Evolutionary conservation across 2,797 vertebrate species (phyloP), one percentile per base, ranked within the genome.

Genomic region (Anguilla marmorata): DNA sequence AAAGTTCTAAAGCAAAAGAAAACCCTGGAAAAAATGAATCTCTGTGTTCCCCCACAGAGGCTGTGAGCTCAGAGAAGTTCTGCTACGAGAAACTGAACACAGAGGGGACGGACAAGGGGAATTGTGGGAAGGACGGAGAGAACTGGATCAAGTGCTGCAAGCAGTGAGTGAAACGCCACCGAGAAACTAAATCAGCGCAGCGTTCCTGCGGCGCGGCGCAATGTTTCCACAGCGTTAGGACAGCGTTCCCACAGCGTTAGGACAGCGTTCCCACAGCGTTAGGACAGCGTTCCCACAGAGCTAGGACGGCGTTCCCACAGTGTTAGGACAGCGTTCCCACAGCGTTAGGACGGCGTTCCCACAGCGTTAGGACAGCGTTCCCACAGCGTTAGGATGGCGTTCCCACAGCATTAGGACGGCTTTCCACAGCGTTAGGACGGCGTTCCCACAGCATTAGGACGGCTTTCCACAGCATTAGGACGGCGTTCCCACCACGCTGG

Each of bases 51-150:
- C 89, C 83, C 24, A 90, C 93, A 99, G 99, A 98, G 94, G 96
- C 98, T 86, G 96, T 95, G 54, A 97, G 97, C 9, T 99, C 99
- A 0, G 98, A 99, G 94, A 99, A 99, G 93, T 98, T 98, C 94
- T 99, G 99, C 94, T 99, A 99, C 7, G 98, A 99, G 92, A 99
- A 99, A 93, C 96, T 99, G 88, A 99, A 99, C 93, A 98, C 98
- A 0, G 99, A 99, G 95, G 99, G 99, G 80, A 98, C 99, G 0
- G 98, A 98, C 92, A 99, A 99, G 91, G 99, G 99, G 24, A 99
- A 99, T 94, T 99, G 99, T 90, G 99, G 99, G 76, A 98, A 95
- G 91, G 97, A 98, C 69, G 97, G 98, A 92, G 97, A 98, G 3
- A 96, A 96, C 79, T 99, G 97, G 97, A 92, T 98, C 92, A 98